These are phyloP conservation scores for Pilophorus perplexus DNA, from an alignment of 2,888 invertebrate genomes.

Conservation along the genomic window DNA sequence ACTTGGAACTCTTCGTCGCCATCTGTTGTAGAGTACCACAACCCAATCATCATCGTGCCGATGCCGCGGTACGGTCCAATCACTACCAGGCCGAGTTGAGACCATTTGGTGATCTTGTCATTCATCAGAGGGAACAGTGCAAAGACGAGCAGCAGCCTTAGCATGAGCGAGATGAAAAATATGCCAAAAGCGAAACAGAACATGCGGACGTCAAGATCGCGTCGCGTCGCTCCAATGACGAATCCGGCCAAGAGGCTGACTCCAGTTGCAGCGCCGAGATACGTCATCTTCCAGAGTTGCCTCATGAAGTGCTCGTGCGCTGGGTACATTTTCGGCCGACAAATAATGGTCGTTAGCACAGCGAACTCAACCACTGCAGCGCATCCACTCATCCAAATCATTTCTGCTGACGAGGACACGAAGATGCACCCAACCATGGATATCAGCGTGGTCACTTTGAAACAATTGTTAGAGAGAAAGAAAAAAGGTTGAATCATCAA, in stretches of 20 bases:
- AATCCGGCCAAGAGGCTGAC: neutral
- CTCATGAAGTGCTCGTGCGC: neutral
- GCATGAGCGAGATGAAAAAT: neutral
- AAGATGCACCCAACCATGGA: neutral
- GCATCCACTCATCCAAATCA: conserved; percentile 6
- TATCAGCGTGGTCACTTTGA: neutral
- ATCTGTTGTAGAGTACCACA: conserved; percentile 2
- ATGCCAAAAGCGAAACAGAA: conserved; percentile 12
- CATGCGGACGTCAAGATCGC: neutral
- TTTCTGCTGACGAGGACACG: conserved; percentile 14
- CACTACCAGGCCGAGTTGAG: conserved; percentile 15
- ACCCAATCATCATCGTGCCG: neutral
- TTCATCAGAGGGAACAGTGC: conserved; percentile 5
- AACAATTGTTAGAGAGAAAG: neutral
- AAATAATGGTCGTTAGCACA: neutral
- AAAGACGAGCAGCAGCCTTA: conserved; percentile 2
- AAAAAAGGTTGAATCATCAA: conserved; percentile 12
- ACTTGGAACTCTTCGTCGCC: conserved; percentile 3
- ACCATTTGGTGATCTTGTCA: conserved; percentile 15
- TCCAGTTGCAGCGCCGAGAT: neutral
- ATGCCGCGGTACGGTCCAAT: conserved; percentile 25
- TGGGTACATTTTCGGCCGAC: neutral
- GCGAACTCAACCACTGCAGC: neutral
- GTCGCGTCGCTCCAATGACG: neutral
- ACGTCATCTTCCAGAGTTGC: neutral